Evolutionary conservation across 2,797 vertebrate species (phyloP), one percentile per base, ranked within the genome.

Genomic region (Xiphophorus birchmanni): DNA sequence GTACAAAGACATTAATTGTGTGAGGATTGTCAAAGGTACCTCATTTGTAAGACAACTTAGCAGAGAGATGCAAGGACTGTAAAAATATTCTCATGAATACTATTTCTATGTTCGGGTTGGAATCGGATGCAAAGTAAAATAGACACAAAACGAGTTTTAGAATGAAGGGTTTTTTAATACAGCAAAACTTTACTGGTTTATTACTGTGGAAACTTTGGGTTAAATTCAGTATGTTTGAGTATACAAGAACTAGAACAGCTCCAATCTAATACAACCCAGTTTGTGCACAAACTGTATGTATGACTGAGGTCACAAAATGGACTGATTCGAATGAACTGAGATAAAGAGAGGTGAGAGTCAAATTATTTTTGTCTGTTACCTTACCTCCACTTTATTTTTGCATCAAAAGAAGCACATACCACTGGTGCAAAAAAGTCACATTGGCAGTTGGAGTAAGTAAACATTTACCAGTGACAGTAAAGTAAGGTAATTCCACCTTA

Each of bases 21-120:
- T 88, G 83, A 84, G 42, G 75, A 73, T 80, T 85, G 82, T 71
- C 85, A 42, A 29, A 52, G 77, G 84, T 82, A 83, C 82, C 86
- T 84, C 67, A 23, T 60, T 74, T 77, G 69, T 82, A 74, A 88
- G 83, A 65, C 7, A 40, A 42, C 35, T 23, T 6, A 42, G 40
- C 17, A 76, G 45, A 80, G 76, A 78, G 32, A 35, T 15, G n/a
- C 12, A 42, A 10, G 18, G 18, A 9, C 37, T 69, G 65, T 42
- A 23, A 67, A 35, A 67, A 67, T 40, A 67, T 40, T 21, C 2
- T 10, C 18, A 67, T 67, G 35, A 40, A 67, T 40, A 40, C 2
- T 4, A 37, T 37, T 65, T 65, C 17, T 21, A 2, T 40, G 7
- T 40, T 37, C 5, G 18, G 17, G 18, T 10, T 2, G 63, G 8